Conservation (phyloP, 2,113 vertebrate species). For the Campylomormyrus tamandua region DNA sequence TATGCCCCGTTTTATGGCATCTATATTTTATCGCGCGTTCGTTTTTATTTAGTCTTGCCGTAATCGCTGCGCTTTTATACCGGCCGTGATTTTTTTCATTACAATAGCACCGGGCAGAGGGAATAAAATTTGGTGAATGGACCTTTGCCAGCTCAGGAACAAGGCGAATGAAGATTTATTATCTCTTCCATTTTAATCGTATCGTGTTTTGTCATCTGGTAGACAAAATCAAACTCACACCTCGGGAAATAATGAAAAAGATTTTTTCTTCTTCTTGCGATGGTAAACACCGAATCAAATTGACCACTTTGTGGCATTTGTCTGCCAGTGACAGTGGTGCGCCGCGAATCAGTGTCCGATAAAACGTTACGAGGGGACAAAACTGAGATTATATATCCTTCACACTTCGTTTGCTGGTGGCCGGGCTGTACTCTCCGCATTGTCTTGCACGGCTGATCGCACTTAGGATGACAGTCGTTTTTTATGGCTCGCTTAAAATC, state of each 20-base stretch:
- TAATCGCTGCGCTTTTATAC: not conserved
- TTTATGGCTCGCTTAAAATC: not conserved
- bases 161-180: not conserved
- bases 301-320: conserved; percentile 5
- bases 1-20: not conserved
- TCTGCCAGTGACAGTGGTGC: not conserved
- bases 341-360: not conserved
- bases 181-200: not conserved
- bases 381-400: conserved; percentile 1
- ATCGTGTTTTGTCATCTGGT: not conserved
- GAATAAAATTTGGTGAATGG: not conserved
- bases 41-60: not conserved
- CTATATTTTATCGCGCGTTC: not conserved
- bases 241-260: not conserved
- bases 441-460: not conserved
- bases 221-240: not conserved
- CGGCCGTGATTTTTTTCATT: not conserved
- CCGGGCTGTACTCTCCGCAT: not conserved
- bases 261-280: not conserved
- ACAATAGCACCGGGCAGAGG: not conserved
- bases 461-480: not conserved
- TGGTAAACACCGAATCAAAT: conserved; percentile 1
- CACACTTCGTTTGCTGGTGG: conserved; percentile 6
- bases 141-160: not conserved
- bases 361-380: too few species aligned